These are phyloP conservation scores for Athalia cordata DNA, from an alignment of 2,888 invertebrate species.

Conservation along the genomic window DNA sequence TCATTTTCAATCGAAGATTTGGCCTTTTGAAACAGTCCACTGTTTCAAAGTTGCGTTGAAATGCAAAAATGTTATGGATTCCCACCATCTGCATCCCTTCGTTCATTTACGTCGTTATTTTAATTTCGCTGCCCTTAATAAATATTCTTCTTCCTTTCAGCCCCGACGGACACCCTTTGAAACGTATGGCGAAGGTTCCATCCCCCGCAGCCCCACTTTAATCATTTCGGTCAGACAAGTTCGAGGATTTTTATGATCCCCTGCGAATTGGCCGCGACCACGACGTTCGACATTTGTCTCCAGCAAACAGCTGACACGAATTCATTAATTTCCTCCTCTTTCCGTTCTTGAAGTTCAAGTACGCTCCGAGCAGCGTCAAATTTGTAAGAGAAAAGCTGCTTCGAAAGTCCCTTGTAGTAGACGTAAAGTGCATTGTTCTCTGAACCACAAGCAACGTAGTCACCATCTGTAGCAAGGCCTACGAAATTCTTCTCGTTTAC, in stretches of 20 bases:
- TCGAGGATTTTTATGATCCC: slow-evolving; percentile 93
- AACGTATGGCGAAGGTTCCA: neutral
- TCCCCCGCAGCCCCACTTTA: neutral
- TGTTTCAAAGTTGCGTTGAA: neutral
- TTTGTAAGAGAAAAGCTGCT: slow-evolving; percentile 89
- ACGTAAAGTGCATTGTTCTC: slow-evolving; percentile 95
- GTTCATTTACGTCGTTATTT: neutral
- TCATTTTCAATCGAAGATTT: too few relatives aligned
- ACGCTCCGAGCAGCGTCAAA: slow-evolving; percentile 90
- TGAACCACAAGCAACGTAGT: slow-evolving; percentile 95
- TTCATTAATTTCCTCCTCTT: slow-evolving; percentile 91
- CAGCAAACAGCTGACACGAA: slow-evolving; percentile 98
- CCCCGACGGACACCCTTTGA: neutral
- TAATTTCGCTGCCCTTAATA: neutral
- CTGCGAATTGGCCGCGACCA: slow-evolving; percentile 95
- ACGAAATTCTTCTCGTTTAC: slow-evolving; percentile 98
- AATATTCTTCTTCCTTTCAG: neutral
- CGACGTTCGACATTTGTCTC: slow-evolving; percentile 88
- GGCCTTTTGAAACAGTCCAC: neutral
- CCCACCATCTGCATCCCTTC: neutral
- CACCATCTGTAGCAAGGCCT: slow-evolving; percentile 92
- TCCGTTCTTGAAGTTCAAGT: slow-evolving; percentile 81
- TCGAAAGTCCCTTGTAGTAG: slow-evolving; percentile 92
- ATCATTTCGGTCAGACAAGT: slow-evolving; percentile 76
- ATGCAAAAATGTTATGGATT: neutral